phyloP scores from a whole-genome alignment of 2,888 invertebrate genomes.

The Archaeoteleia sp. region DNA sequence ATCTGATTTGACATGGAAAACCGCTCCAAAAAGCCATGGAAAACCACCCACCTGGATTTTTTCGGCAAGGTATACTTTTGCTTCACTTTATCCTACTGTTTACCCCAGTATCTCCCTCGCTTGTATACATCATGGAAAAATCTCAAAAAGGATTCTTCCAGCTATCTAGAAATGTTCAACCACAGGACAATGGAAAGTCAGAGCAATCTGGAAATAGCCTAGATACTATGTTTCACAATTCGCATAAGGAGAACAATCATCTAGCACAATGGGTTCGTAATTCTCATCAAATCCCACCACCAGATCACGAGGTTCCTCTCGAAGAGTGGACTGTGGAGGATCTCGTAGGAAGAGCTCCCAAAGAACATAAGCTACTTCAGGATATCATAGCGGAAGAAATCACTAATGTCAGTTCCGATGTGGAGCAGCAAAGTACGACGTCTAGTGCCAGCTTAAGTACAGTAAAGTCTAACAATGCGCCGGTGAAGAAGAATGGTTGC shows the following conservation, averaged over 20 bases:
- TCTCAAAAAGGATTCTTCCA: slow-evolving; percentile 48
- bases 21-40: too few species aligned
- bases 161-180: slow-evolving; percentile 38
- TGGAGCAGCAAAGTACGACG: slow-evolving; percentile 70
- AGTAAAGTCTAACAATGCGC: slow-evolving; percentile 68
- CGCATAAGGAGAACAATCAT: slow-evolving; percentile 64
- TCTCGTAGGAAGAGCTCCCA: slow-evolving; percentile 67
- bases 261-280: slow-evolving; percentile 72
- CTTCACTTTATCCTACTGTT: slow-evolving; percentile 20
- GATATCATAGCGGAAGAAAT: slow-evolving; percentile 60
- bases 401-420: slow-evolving; percentile 65
- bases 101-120: background rate
- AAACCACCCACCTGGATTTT: too few species aligned
- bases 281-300: slow-evolving; percentile 71
- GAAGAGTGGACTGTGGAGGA: slow-evolving; percentile 73
- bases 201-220: slow-evolving; percentile 60
- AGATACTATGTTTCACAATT: slow-evolving; percentile 57
- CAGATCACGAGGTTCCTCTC: slow-evolving; percentile 65
- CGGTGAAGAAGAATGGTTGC: slow-evolving; percentile 66
- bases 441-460: slow-evolving; percentile 72
- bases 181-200: slow-evolving; percentile 51
- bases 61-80: background rate
- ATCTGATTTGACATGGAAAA: too few species aligned
- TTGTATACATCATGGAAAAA: slow-evolving; percentile 41
- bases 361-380: slow-evolving; percentile 53